Evolutionary conservation across 2,888 invertebrate genomes (phyloP).

Genomic region (Cremastinae sp.): DNA sequence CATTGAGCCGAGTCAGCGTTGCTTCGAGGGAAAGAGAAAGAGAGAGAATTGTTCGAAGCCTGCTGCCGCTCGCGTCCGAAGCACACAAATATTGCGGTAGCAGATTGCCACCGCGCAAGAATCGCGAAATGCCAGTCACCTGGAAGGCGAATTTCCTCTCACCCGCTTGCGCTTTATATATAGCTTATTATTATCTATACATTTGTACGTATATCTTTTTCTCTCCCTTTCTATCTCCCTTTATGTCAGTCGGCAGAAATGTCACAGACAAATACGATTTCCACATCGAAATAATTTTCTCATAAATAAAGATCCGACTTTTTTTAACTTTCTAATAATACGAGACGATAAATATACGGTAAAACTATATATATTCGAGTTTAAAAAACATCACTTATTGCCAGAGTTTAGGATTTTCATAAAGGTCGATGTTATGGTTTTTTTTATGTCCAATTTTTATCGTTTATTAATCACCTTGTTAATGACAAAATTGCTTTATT

Average conservation of each 20-base stretch:
- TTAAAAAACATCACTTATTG: too few species aligned
- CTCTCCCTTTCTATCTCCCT: neutral
- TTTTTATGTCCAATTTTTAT: too few species aligned
- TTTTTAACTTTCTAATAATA: too few species aligned
- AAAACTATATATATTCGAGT: too few species aligned
- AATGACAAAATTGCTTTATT: too few species aligned
- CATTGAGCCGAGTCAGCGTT: slow-evolving; percentile 33
- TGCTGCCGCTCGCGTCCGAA: slow-evolving; percentile 32
- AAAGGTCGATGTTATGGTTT: too few species aligned
- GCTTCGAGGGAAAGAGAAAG: neutral
- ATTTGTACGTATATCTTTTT: slow-evolving; percentile 56
- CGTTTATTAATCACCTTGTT: too few species aligned
- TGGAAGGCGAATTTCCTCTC: slow-evolving; percentile 55
- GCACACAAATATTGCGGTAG: slow-evolving; percentile 49
- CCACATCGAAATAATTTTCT: slow-evolving; percentile 13
- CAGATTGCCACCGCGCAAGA: slow-evolving; percentile 28
- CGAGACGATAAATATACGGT: too few species aligned
- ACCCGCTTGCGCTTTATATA: slow-evolving; percentile 45
- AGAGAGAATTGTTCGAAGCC: slow-evolving; percentile 8
- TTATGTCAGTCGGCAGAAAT: neutral
- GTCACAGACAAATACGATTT: slow-evolving; percentile 4
- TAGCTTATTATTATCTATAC: too few species aligned
- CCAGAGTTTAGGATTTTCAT: too few species aligned
- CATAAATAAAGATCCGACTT: too few species aligned
- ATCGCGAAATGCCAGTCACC: slow-evolving; percentile 58